These are phyloP conservation scores for Lasius platythorax DNA, from an alignment of 2,888 invertebrate genomes.

Conservation along the genomic window DNA sequence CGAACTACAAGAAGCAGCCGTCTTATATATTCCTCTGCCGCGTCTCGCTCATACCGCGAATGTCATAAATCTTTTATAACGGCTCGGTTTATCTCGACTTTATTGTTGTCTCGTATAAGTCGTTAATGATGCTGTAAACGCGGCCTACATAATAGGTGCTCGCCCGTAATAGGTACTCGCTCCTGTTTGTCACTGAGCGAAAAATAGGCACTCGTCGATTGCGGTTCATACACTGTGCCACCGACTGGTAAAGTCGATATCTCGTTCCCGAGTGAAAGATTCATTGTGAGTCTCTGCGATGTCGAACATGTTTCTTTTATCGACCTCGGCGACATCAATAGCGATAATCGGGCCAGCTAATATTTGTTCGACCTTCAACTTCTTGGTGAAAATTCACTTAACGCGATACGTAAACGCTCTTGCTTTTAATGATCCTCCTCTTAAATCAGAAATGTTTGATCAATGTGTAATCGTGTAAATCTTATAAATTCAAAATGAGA, in stretches of 20 bases:
- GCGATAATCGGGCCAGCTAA: neutral
- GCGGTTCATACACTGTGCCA: neutral
- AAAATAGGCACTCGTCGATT: constrained; percentile 20
- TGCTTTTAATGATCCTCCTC: neutral
- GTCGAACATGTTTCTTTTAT: constrained; percentile 24
- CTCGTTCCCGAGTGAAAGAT: constrained; percentile 1
- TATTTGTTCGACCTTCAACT: neutral
- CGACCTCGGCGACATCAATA: neutral
- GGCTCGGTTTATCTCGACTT: constrained; percentile 79
- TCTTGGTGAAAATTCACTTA: neutral
- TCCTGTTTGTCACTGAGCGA: constrained; percentile 49
- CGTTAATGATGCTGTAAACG: constrained; percentile 82
- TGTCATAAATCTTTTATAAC: constrained; percentile 81
- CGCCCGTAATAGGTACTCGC: constrained; percentile 55
- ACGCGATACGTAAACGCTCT: neutral
- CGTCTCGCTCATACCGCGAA: constrained; percentile 12
- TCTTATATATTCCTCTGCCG: constrained; percentile 32
- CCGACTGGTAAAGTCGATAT: constrained; percentile 23
- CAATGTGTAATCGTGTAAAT: neutral
- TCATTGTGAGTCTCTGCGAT: neutral
- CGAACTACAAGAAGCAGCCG: constrained; percentile 55
- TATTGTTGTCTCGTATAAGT: constrained; percentile 81
- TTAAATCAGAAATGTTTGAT: neutral
- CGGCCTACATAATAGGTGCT: constrained; percentile 62
- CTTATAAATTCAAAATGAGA: neutral